These are phyloP conservation scores for Brevimyrus niger DNA, from an alignment of 2,113 vertebrate genomes.

Conservation along the genomic window DNA sequence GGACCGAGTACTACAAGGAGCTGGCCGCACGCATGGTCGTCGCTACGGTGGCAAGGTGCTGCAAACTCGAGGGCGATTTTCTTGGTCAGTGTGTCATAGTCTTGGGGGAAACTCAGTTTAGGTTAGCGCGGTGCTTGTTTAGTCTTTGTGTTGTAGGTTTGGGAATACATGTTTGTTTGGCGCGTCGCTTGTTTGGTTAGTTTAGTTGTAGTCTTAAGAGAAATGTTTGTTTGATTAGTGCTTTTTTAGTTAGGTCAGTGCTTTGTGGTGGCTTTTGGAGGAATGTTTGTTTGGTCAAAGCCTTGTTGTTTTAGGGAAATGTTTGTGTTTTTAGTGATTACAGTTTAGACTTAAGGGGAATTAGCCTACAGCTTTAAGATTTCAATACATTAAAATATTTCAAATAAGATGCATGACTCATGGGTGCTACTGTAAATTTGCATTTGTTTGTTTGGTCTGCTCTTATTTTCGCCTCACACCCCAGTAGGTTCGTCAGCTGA, in stretches of 20 bases:
- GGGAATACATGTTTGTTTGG: neutral
- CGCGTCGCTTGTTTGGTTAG: neutral
- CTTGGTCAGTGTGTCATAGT: neutral
- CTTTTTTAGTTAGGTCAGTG: neutral
- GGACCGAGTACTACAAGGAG: slow-evolving; percentile 92
- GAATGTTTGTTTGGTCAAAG: neutral
- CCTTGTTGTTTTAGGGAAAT: neutral
- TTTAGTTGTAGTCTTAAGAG: neutral
- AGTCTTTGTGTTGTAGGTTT: neutral
- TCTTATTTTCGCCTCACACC: neutral
- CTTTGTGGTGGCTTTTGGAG: neutral
- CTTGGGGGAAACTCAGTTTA: neutral
- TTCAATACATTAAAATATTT: neutral
- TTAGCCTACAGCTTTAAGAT: neutral
- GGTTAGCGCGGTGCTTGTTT: neutral
- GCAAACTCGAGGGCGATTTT: neutral
- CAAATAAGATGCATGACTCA: neutral
- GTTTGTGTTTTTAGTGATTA: neutral
- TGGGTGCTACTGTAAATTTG: neutral
- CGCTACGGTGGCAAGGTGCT: slow-evolving; percentile 79
- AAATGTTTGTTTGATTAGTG: neutral
- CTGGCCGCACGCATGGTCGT: slow-evolving; percentile 82
- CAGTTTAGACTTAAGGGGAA: neutral
- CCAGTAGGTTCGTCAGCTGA: neutral
- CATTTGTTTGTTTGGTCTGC: neutral